Evolutionary conservation across 1,140 invertebrate species (phyloP), one percentile per base, ranked within the genome.

Genomic region (Drosophila ananassae): DNA sequence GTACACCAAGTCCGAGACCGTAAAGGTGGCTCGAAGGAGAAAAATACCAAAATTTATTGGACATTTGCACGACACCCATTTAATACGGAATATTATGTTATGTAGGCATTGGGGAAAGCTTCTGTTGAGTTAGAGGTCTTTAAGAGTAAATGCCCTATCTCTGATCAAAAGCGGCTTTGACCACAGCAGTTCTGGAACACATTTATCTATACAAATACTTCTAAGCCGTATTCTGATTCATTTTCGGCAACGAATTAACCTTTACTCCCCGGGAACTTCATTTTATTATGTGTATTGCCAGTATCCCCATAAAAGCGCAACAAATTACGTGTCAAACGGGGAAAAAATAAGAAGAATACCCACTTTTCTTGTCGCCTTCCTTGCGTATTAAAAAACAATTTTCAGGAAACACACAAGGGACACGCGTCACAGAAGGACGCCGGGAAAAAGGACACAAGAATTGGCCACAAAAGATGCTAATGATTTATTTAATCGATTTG

Each of bases 401-500:
- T 89, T 57, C 79, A 55, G 34, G 10, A 68, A 69, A 68, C 72
- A 85, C 89, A 85, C 89, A 82, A 72, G 73, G 62, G 69, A 73
- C 80, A 84, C 73, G 76, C 79, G 68, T 57, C 55, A 60, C 41
- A 76, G 74, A 76, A 54, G 25, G 46, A 57, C 44, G 41, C 28
- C 6, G 46, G 30, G 44, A 34, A 62, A n/a, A 39, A n/a, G 48
- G 13, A 34, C 39, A 34, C 63, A 73, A 69, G 79, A 82, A 91
- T 89, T 84, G 89, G 79, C 77, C 76, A 90, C 89, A 91, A 91
- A 91, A 91, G 90, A 91, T 91, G 89, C 89, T 91, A 90, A 91
- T 91, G 90, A 91, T 91, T 91, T 91, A 91, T 91, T 90, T 91
- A 91, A 91, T 91, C 89, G 89, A 91, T 91, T 91, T 91, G 90